These are phyloP conservation scores for Zaprionus capensis DNA, from an alignment of 1,140 invertebrate species.

Conservation along the genomic window DNA sequence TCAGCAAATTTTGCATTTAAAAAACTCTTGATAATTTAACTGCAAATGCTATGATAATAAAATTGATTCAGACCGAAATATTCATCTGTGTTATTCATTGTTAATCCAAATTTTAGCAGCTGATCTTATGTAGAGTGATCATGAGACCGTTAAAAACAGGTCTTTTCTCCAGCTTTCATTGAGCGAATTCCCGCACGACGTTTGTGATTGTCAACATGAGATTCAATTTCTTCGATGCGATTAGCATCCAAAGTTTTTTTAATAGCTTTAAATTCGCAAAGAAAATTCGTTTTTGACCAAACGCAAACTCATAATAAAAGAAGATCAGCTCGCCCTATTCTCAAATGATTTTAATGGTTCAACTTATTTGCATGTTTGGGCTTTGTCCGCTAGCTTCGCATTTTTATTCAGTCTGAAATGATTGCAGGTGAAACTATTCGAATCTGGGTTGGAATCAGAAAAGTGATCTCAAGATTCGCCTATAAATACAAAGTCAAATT, in stretches of 20 bases:
- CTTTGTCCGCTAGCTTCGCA: conserved; percentile 7
- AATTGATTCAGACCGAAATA: background rate
- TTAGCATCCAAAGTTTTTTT: background rate
- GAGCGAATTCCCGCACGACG: background rate
- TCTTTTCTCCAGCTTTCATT: background rate
- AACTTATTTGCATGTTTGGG: conserved; percentile 33
- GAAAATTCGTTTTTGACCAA: background rate
- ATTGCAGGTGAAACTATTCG: conserved; percentile 4
- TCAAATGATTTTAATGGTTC: conserved; percentile 21
- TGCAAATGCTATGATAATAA: background rate
- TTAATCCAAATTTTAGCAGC: background rate
- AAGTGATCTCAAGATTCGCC: background rate
- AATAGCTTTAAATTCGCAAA: background rate
- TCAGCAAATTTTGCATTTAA: background rate
- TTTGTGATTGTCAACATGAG: background rate
- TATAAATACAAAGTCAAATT: conserved; percentile 21
- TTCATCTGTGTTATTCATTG: background rate
- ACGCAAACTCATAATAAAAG: background rate
- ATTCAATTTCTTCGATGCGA: background rate
- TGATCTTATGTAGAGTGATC: background rate
- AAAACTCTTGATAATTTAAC: background rate
- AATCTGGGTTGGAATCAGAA: background rate
- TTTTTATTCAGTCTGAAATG: conserved; percentile 10
- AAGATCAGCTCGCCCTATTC: conserved; percentile 11
- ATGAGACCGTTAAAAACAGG: background rate